Base-by-base conservation (phyloP, 1,140 invertebrate species). In the Ylistrum balloti region DNA sequence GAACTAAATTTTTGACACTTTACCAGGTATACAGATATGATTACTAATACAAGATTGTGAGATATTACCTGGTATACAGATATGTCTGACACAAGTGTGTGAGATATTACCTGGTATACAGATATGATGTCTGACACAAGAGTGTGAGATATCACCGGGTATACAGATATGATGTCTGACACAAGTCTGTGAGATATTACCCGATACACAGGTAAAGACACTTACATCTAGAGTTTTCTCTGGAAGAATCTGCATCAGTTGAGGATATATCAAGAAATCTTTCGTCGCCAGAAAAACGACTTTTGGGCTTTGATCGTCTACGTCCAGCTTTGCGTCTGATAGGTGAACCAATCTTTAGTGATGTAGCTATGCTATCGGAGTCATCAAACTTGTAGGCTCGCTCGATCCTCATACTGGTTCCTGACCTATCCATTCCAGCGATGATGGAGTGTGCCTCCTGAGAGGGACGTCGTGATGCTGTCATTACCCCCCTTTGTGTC, bases 141-240 rank as follows among this genome's bases (percentile, higher is more conserved):
- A n/a, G n/a, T n/a, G n/a, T 38, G 35, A 38, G 35, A 7, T 38
- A 7, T 7, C 13, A 38, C 35, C 35, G 13, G 35, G 5, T 38
- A 7, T 38, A 20, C 33, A 5, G 7, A 0, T 13, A n/a, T n/a
- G n/a, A n/a, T n/a, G n/a, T n/a, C n/a, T n/a, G n/a, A n/a, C n/a
- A n/a, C n/a, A n/a, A n/a, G n/a, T n/a, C n/a, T n/a, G n/a, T n/a
- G n/a, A n/a, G n/a, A n/a, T n/a, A n/a, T n/a, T n/a, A n/a, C n/a
- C n/a, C n/a, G n/a, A n/a, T n/a, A n/a, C n/a, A n/a, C n/a, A n/a
- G n/a, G n/a, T n/a, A n/a, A n/a, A 2, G 33, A 56, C 32, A 20
- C 85, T 38, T 88, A 93, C 92, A 90, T 90, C 89, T 45, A 89
- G 92, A 93, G 38, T 86, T 91, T 32, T 93, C 91, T n/a, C 22